Base-by-base conservation (phyloP, 2,113 vertebrate species). In the Hymenochirus boettgeri region DNA sequence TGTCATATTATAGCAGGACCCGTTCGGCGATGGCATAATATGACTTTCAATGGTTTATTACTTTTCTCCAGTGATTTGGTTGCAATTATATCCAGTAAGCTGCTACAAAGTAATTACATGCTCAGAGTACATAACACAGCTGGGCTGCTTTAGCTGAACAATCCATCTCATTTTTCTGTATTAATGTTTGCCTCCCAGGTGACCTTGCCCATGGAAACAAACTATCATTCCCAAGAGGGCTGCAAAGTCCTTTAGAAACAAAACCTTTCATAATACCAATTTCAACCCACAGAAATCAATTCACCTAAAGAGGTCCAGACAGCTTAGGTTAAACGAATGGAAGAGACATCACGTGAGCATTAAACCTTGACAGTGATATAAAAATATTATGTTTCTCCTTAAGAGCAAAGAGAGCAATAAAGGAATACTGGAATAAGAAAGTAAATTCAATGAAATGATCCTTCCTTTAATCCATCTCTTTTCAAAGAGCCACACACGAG, bases 241-340 rank as follows among this genome's bases (percentile, higher is more conserved):
- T 29, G 18, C 24, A 9, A 17, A 29, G 39, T 67, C 56, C 22
- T 67, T 52, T 27, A 52, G 54, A 35, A 29, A 51, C 45, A 51
- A 13, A 52, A 51, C 56, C 23, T 39, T 60, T 29, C 26, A 24
- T 67, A 52, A 53, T 53, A 60, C 37, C 45, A 33, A 23, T 60
- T 69, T 60, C 48, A 42, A 60, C 26, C 47, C 46, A n/a, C 48
- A 60, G 33, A 67, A 67, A 67, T 67, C 56, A 67, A 67, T 69
- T 69, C 65, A 69, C 47, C 33, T 45, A 53, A 60, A 52, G 47
- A 60, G 47, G 65, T n/a, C 31, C 47, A 60, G 56, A 23, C 57
- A 69, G 57, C 31, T 25, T 17, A 51, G 65, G 65, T 60, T 57
- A 69, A 47, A 69, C 23, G 33, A 39, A 45, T 29, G 35, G 46